Evolutionary conservation across 2,113 vertebrate species (phyloP), one percentile per base, ranked within the genome.

Genomic region (Felis catus): DNA sequence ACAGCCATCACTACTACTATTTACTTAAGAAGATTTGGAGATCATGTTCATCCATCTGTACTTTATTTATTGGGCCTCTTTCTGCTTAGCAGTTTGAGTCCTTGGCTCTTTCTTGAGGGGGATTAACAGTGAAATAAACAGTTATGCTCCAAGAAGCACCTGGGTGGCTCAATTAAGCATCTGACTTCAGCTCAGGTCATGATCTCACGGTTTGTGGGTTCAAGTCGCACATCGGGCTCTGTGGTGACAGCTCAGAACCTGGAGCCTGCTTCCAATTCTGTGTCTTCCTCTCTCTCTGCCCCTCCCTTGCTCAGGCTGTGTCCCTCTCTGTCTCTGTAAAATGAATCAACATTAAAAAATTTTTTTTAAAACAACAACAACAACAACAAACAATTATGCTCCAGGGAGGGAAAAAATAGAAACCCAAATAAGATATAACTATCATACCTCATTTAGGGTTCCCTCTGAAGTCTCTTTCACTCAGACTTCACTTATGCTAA

Each of bases 401-500:
- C 61, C 13, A 71, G 95, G 76, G 94, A 23, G 18, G 53, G 94
- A 91, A 53, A 65, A 95, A 82, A 92, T 58, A 91, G 96, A 95
- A 84, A 70, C 33, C 45, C 31, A 63, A 94, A 83, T 94, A 97
- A 96, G 96, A 61, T 15, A 41, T 81, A 97, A 97, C 90, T 85
- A 81, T 94, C 74, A 91, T 96, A 92, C 95, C 94, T 97, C 89
- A 74, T 95, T 97, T 97, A 97, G 95, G 97, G 96, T 98, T 94
- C 82, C 88, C 61, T 96, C 76, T 39, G 92, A 93, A 96, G 81
- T 93, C 98, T 98, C 98, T 98, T 98, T 98, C 98, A 98, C 99
- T 97, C 98, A 93, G 98, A 97, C 97, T 98, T 98, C 98, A 97
- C 97, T 98, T 98, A 98, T 97, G 98, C 98, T 99, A 99, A 99